Evolutionary conservation across 2,113 vertebrate genomes (phyloP).

Genomic region (Leuciscus idus): DNA sequence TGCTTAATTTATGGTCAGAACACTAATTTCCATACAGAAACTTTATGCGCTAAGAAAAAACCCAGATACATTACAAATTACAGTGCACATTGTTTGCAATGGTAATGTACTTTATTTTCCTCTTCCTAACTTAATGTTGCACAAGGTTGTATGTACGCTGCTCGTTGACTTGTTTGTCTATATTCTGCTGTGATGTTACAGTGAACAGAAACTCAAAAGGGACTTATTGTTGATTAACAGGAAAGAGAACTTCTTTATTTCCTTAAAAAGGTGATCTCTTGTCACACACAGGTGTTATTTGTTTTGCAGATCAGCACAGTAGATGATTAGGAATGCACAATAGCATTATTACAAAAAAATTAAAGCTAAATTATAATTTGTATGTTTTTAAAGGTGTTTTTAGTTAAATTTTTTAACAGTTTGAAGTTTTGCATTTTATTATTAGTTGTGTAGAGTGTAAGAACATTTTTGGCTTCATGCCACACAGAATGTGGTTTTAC

Average conservation of each 20-base stretch:
- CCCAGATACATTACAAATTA: neutral
- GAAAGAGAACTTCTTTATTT: neutral
- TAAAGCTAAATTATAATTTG: neutral
- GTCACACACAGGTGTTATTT: neutral
- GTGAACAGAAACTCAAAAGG: neutral
- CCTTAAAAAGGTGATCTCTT: neutral
- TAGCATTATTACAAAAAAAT: neutral
- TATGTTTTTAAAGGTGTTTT: neutral
- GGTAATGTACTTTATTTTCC: neutral
- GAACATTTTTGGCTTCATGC: neutral
- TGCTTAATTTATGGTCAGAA: neutral
- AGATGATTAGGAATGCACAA: neutral
- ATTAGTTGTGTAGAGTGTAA: neutral
- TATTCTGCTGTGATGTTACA: constrained; percentile 3
- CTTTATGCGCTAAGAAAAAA: neutral
- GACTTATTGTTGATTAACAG: neutral
- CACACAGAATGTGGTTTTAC: neutral
- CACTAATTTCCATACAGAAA: constrained; percentile 9
- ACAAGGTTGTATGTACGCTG: neutral
- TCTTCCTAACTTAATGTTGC: neutral
- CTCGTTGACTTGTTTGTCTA: neutral
- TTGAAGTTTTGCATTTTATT: neutral
- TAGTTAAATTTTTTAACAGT: neutral
- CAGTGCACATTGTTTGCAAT: neutral
- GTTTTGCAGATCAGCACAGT: neutral